Base-by-base conservation (phyloP, 2,797 vertebrate species). In the Scomberomorus guttatus region DNA sequence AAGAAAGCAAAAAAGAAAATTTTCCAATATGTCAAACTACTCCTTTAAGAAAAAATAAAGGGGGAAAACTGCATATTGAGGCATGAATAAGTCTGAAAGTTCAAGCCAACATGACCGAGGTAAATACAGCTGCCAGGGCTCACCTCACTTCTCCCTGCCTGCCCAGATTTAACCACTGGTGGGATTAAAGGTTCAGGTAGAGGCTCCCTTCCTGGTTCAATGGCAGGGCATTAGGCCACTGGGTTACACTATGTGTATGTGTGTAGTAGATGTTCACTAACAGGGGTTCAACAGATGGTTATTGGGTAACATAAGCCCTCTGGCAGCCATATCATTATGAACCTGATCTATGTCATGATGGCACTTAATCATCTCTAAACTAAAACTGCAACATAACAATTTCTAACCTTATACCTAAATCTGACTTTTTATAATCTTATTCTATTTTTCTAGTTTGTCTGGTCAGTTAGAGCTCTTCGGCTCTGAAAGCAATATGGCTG, bases 171-270 rank as follows among this genome's bases (percentile, higher is more conserved):
- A 44, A 68, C 62, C 32, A 15, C 18, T 68, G 82, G 76, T 72
- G 64, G 64, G 80, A 87, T 90, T 77, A 80, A 44, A 67, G 72
- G 86, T 82, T 81, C 68, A 81, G 82, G 71, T 85, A 37, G 60
- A 77, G 58, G 50, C 24, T 68, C 34, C 72, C 2, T 6, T 62
- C 17, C 44, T 60, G 67, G 77, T 83, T 89, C 82, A 90, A 2
- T 29, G 67, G 29, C 64, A 37, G 82, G 75, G 67, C 79, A 78
- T 48, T n/a, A 15, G 54, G 63, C 58, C 81, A 79, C 56, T 71
- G 67, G 72, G 70, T 67, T 75, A 75, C 69, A 56, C 46, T 42
- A 29, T 25, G 29, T 37, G 25, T 42, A 1, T 61, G 29, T 50
- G 62, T 69, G 74, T 58, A 22, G 20, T 63, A 59, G 70, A 55